phyloP scores from a whole-genome alignment of 1,140 invertebrate species.

The Drosophila ogumai region DNA sequence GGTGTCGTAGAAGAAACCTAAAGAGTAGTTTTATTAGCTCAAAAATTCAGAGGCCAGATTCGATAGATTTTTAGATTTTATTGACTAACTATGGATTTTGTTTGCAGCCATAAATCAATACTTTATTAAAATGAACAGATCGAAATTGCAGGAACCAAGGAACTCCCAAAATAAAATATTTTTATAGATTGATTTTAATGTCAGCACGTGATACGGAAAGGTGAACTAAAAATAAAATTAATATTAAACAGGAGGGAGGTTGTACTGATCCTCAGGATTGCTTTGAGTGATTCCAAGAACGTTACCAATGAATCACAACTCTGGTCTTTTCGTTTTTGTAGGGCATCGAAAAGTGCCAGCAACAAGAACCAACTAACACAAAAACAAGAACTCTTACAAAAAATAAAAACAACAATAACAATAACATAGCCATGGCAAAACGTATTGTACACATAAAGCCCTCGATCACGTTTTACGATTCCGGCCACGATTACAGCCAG shows the following conservation, averaged over 20 bases:
- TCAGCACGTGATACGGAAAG: not conserved
- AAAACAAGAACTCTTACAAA: constrained; percentile 21
- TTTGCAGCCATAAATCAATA: too few species aligned
- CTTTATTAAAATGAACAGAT: not conserved
- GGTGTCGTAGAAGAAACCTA: too few species aligned
- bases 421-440: constrained; percentile 60
- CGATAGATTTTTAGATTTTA: not conserved
- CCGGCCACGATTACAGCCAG: constrained; percentile 70
- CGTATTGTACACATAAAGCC: constrained; percentile 74
- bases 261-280: not conserved
- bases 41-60: not conserved
- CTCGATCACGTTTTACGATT: constrained; percentile 82
- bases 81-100: not conserved
- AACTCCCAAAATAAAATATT: constrained; percentile 6
- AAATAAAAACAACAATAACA: constrained; percentile 35
- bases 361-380: constrained; percentile 37
- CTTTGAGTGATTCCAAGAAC: not conserved
- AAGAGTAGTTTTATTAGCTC: not conserved
- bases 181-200: not conserved
- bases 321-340: constrained; percentile 15
- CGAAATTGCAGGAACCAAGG: not conserved
- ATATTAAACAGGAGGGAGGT: not conserved
- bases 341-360: constrained; percentile 52
- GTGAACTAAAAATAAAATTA: not conserved
- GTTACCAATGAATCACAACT: constrained; percentile 5